These are phyloP conservation scores for Sardinella longiceps DNA, from an alignment of 2,797 vertebrate genomes.

Conservation along the genomic window DNA sequence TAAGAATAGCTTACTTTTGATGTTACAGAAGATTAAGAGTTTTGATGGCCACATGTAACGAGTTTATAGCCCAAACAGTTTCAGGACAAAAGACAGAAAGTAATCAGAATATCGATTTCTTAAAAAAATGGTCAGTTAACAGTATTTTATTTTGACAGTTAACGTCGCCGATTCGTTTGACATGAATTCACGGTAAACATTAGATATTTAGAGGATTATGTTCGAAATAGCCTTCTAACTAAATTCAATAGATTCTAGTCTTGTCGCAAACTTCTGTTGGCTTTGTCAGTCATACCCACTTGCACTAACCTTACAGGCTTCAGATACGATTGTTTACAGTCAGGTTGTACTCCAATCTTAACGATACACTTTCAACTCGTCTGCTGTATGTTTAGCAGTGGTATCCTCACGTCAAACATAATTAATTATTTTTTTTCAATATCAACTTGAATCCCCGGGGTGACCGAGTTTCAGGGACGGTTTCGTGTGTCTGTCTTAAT, in stretches of 20 bases:
- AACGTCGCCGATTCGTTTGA: neutral
- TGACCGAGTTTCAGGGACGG: no score
- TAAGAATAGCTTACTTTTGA: neutral
- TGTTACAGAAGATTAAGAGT: neutral
- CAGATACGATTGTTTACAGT: neutral
- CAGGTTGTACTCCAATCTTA: no score
- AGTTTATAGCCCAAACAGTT: neutral
- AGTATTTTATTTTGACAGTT: neutral
- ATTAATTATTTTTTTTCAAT: no score
- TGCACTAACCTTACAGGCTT: neutral
- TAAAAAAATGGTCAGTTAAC: neutral
- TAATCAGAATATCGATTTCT: neutral
- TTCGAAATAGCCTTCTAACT: neutral
- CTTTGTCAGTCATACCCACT: neutral
- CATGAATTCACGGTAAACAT: neutral
- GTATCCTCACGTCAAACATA: neutral
- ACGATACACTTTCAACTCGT: no score
- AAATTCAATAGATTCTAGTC: neutral
- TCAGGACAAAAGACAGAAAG: neutral
- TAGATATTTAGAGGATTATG: neutral
- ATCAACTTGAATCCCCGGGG: no score
- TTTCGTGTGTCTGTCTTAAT: no score
- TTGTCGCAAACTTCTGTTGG: neutral
- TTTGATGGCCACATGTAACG: slow-evolving; percentile 7
- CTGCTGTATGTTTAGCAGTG: no score